A percentile compares a stretch with the other conserved stretches of the same genome.
Evolutionary conservation across 1,140 invertebrate species (phyloP).

Genomic region (Papilio dardanus): DNA sequence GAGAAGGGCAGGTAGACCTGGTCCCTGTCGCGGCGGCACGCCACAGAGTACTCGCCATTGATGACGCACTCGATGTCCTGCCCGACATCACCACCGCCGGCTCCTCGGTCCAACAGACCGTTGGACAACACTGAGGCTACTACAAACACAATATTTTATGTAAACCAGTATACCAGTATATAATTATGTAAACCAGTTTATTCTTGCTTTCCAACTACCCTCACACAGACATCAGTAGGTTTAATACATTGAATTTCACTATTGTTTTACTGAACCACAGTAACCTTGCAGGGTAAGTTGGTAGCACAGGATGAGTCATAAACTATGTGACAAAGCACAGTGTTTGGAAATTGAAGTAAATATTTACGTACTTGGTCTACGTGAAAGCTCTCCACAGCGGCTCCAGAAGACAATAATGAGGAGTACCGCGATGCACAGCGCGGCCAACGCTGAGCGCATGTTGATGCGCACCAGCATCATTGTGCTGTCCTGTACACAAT

Average conservation of each 20-base stretch:
- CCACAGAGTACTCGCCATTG: conserved; percentile 93
- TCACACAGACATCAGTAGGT: too few relatives aligned
- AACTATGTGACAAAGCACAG: neutral
- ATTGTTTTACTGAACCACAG: too few relatives aligned
- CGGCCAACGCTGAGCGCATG: conserved; percentile 68
- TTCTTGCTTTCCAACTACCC: too few relatives aligned
- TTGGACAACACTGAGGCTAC: conserved; percentile 58
- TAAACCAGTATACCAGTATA: too few relatives aligned
- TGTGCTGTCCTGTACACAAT: conserved; percentile 44
- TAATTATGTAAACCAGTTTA: neutral
- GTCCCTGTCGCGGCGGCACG: conserved; percentile 91
- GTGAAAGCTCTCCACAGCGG: conserved; percentile 64
- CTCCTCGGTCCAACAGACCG: conserved; percentile 50
- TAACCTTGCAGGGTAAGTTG: too few relatives aligned
- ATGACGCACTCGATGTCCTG: conserved; percentile 95
- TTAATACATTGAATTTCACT: too few relatives aligned
- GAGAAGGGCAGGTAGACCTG: conserved; percentile 96
- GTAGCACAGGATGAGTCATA: neutral
- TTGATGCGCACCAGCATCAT: conserved; percentile 79
- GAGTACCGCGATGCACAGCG: conserved; percentile 67
- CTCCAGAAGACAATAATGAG: conserved; percentile 76
- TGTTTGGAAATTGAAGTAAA: neutral
- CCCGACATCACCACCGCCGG: neutral
- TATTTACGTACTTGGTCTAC: conserved; percentile 61
- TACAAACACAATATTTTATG: conserved; percentile 34